Evolutionary conservation across 1,140 invertebrate species (phyloP).

Genomic region (Camponotus pennsylvanicus): DNA sequence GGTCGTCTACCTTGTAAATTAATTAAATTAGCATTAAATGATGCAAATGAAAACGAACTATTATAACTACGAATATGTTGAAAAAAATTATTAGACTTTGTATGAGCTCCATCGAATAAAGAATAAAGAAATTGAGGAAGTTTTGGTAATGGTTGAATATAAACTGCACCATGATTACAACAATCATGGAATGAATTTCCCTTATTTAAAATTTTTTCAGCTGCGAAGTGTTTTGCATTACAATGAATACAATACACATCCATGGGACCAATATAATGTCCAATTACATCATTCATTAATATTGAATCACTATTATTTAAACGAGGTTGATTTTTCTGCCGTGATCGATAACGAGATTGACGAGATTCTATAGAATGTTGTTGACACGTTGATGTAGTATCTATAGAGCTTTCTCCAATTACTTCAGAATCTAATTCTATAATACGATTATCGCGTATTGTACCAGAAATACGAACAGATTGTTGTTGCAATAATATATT

Average conservation of each 20-base stretch:
- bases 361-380: background rate
- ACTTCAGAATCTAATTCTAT: background rate
- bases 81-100: no score
- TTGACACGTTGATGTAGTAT: no score
- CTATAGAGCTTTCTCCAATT: background rate
- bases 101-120: no score
- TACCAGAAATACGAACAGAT: background rate
- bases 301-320: background rate
- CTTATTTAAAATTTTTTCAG: background rate
- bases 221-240: background rate
- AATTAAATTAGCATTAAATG: no score
- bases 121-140: no score
- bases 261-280: no score
- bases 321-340: background rate
- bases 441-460: background rate
- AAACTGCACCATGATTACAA: no score
- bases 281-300: background rate
- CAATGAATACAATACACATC: no score
- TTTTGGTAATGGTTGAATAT: no score
- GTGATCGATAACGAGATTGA: constrained; percentile 13
- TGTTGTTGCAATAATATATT: background rate
- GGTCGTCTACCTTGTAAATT: no score
- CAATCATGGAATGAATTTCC: background rate
- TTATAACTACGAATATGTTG: no score
- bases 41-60: no score